Percentiles rank a stretch among this genome's conserved stretches.
Evolutionary conservation across 1,140 invertebrate species (phyloP).

Genomic region (Panonychus citri): DNA sequence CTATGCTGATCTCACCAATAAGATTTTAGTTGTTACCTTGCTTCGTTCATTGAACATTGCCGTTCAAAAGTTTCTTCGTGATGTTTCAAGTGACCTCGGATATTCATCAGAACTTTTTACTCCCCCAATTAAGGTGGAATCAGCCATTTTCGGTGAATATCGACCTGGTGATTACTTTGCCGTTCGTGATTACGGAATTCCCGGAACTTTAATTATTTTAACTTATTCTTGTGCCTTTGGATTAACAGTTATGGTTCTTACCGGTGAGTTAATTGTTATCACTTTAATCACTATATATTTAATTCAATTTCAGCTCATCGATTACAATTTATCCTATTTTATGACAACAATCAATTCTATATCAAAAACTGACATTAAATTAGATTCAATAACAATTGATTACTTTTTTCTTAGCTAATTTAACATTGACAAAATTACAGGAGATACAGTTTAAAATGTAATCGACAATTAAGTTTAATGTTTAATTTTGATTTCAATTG

Average conservation of each 20-base stretch:
- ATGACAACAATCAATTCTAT: too few relatives aligned
- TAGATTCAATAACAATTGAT: too few relatives aligned
- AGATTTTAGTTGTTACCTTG: background rate
- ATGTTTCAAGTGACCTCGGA: background rate
- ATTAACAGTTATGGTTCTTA: background rate
- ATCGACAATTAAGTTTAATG: too few relatives aligned
- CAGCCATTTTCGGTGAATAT: background rate
- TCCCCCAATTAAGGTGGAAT: background rate
- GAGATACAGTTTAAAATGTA: too few relatives aligned
- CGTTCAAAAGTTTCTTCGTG: background rate
- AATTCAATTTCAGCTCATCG: too few relatives aligned
- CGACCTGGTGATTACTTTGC: background rate
- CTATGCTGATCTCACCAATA: slow-evolving; percentile 2
- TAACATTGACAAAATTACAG: too few relatives aligned
- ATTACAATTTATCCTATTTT: too few relatives aligned
- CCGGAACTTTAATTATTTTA: slow-evolving; percentile 1
- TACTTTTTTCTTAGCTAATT: too few relatives aligned
- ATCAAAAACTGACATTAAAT: too few relatives aligned
- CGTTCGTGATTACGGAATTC: background rate
- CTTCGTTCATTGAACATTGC: background rate
- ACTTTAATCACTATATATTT: too few relatives aligned
- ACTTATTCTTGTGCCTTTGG: background rate
- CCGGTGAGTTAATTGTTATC: background rate
- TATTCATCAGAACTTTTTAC: background rate
- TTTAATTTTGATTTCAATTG: too few relatives aligned